Evolutionary conservation across 2,797 vertebrate genomes (phyloP).

Genomic region (Cirrhinus mrigala): DNA sequence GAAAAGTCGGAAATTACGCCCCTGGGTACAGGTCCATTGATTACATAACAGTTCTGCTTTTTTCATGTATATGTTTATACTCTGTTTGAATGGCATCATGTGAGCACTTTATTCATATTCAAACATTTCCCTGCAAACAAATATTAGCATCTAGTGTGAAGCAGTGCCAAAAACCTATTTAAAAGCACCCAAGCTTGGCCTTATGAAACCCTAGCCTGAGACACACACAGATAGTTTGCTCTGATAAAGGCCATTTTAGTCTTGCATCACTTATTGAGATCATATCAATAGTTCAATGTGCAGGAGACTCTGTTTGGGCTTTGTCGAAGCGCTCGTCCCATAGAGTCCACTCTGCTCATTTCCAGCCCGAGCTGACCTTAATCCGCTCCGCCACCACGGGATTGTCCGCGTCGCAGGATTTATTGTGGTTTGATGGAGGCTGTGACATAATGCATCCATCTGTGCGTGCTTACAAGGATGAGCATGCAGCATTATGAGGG

Average conservation of each 20-base stretch:
- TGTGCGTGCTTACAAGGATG: not conserved
- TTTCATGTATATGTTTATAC: not conserved
- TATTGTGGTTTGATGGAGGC: conserved; percentile 22
- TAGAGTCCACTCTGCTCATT: not conserved
- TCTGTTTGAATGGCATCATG: not conserved
- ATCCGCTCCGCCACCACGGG: conserved; percentile 34
- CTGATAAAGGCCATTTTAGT: conserved; percentile 4
- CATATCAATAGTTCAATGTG: conserved; percentile 12
- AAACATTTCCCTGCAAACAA: not conserved
- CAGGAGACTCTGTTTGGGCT: not conserved
- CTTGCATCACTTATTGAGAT: conserved; percentile 15
- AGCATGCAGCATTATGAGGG: not conserved
- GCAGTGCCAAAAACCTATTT: not conserved
- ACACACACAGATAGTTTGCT: not conserved
- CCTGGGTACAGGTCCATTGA: not conserved
- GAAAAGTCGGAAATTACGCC: no score
- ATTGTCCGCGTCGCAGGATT: conserved; percentile 16
- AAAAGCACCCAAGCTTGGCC: not conserved
- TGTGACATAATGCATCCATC: conserved; percentile 25
- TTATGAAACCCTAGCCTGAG: conserved; percentile 6
- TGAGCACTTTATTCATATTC: not conserved
- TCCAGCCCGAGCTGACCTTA: conserved; percentile 56
- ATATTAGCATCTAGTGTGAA: not conserved
- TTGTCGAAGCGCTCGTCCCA: conserved; percentile 7
- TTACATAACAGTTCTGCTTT: not conserved